Evolutionary conservation across 2,797 vertebrate species (phyloP).

Genomic region (Xenentodon cancila): DNA sequence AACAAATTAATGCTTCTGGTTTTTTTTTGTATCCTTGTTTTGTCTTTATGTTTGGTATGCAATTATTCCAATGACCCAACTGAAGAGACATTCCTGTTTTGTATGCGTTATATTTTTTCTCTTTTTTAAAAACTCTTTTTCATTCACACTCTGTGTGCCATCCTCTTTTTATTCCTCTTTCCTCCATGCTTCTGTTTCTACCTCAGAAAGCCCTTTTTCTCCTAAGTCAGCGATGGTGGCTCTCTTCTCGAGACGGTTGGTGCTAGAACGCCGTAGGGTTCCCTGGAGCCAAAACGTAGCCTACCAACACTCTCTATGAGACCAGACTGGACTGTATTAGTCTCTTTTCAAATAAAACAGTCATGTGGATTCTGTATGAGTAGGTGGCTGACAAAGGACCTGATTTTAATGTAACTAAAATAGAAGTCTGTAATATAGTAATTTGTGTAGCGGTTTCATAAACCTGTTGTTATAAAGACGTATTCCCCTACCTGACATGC

Average conservation of each 20-base stretch:
- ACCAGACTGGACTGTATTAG: constrained; percentile 72
- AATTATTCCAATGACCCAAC: constrained; percentile 49
- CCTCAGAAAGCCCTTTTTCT: constrained; percentile 74
- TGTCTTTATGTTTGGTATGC: constrained; percentile 44
- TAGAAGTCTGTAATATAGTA: constrained; percentile 10
- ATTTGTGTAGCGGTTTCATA: constrained; percentile 2
- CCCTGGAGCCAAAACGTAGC: constrained; percentile 76
- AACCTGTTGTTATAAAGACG: constrained; percentile 10
- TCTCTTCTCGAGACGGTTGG: constrained; percentile 73
- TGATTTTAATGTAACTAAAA: constrained; percentile 25
- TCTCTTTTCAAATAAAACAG: constrained; percentile 68
- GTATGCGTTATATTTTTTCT: constrained; percentile 11
- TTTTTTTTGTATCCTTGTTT: constrained; percentile 2
- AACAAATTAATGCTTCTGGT: constrained; percentile 14
- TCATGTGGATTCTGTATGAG: constrained; percentile 49
- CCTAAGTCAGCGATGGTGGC: constrained; percentile 66
- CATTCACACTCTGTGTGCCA: constrained; percentile 15
- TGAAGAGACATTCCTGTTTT: constrained; percentile 36
- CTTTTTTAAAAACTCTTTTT: neutral
- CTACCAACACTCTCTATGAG: constrained; percentile 75
- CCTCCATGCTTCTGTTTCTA: constrained; percentile 60
- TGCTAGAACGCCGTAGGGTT: constrained; percentile 77
- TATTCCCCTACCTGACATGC: constrained; percentile 8
- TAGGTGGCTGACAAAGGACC: constrained; percentile 28
- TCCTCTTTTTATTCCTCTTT: constrained; percentile 25